Conservation (phyloP, 2,888 invertebrate species). For the Gari tellinella region DNA sequence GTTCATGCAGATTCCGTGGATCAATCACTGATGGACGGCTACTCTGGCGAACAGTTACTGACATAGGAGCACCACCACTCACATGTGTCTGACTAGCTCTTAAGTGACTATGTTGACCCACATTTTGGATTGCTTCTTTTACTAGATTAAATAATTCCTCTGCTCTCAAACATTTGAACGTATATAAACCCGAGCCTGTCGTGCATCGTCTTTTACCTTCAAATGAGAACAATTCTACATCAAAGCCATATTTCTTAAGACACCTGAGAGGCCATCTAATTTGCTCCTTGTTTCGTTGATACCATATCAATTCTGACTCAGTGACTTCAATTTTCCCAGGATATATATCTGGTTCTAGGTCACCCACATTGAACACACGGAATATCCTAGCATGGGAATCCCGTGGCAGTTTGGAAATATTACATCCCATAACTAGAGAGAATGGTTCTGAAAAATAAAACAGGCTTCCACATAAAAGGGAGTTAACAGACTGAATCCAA, state of each 20-base stretch:
- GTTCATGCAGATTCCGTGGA: constrained; percentile 35
- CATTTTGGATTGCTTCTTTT: constrained; percentile 89
- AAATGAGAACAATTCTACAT: constrained; percentile 91
- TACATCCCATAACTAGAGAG: constrained; percentile 74
- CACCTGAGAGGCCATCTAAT: constrained; percentile 96
- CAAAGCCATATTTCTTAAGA: constrained; percentile 95
- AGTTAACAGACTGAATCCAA: no score
- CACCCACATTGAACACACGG: constrained; percentile 94
- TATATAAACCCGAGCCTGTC: constrained; percentile 97
- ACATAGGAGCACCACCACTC: constrained; percentile 35
- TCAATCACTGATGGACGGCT: constrained; percentile 71
- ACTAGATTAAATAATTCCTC: constrained; percentile 94
- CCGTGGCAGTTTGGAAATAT: constrained; percentile 85
- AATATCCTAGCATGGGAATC: constrained; percentile 92
- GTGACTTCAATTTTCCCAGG: constrained; percentile 95
- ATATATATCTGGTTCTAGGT: constrained; percentile 90
- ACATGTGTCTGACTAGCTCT: constrained; percentile 62
- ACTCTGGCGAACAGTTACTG: constrained; percentile 40
- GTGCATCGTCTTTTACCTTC: constrained; percentile 93
- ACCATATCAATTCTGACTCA: constrained; percentile 92
- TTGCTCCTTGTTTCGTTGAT: constrained; percentile 91
- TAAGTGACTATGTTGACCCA: constrained; percentile 71
- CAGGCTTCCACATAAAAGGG: no score
- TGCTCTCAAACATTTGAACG: constrained; percentile 94
- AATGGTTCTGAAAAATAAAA: no score